These are phyloP conservation scores for Conus betulinus DNA, from an alignment of 1,140 invertebrate species.

Conservation along the genomic window DNA sequence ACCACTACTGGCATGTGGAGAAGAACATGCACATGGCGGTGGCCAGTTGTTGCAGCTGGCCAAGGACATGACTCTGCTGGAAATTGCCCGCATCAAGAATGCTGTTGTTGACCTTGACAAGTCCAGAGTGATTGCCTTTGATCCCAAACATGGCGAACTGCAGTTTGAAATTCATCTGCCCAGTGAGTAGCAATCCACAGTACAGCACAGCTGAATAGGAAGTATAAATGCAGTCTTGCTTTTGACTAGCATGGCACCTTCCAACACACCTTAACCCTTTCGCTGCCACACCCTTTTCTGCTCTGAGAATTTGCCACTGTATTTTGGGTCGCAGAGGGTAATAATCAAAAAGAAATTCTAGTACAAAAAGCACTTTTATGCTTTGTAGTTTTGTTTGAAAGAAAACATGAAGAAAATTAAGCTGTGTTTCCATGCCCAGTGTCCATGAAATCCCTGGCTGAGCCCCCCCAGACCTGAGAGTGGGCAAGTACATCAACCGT, in stretches of 20 bases:
- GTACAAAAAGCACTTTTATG: no score
- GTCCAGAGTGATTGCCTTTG: conserved; percentile 82
- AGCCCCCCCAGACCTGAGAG: conserved; percentile 82
- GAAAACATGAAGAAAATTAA: no score
- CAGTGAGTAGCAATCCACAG: not conserved
- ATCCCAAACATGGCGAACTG: conserved; percentile 86
- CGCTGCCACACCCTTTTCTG: no score
- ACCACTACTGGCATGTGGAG: conserved; percentile 53
- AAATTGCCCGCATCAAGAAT: conserved; percentile 58
- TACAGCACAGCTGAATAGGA: no score
- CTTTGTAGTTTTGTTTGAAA: no score
- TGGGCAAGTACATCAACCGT: conserved; percentile 50
- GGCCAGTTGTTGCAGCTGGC: conserved; percentile 45
- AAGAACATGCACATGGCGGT: conserved; percentile 35
- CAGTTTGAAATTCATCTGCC: conserved; percentile 90
- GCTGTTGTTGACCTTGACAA: conserved; percentile 60
- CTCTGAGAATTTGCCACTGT: no score
- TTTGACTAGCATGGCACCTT: no score
- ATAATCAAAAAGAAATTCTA: no score
- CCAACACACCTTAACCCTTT: no score
- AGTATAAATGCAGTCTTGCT: no score
- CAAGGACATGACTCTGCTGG: conserved; percentile 53
- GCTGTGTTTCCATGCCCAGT: conserved; percentile 83
- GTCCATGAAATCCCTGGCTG: conserved; percentile 92
- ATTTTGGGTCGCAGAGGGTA: no score